A percentile compares a stretch with the other conserved stretches of the same genome.
Evolutionary conservation across 2,888 invertebrate species (phyloP).

Genomic region (Epinotia ramella): DNA sequence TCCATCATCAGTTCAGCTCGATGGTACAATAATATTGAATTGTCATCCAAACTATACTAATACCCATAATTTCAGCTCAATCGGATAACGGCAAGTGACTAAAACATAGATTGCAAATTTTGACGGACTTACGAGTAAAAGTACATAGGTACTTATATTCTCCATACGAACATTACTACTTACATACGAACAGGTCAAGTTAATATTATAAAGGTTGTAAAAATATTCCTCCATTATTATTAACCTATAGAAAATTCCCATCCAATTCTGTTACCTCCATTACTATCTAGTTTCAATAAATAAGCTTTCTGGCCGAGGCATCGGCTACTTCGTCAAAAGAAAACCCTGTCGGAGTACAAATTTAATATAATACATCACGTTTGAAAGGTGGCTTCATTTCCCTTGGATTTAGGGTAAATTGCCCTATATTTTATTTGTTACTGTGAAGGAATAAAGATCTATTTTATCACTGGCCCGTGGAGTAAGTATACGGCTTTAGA

Average conservation of each 20-base stretch:
- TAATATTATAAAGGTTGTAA: not conserved
- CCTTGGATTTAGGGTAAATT: slow-evolving; percentile 11
- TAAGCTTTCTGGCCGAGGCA: slow-evolving; percentile 14
- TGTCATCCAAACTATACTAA: too few species aligned
- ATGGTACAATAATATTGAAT: too few species aligned
- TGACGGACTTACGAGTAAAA: too few species aligned
- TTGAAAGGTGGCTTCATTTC: slow-evolving; percentile 1
- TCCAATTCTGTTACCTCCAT: slow-evolving; percentile 5
- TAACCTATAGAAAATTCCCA: not conserved
- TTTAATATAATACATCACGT: slow-evolving; percentile 12
- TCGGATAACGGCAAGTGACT: too few species aligned
- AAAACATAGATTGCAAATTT: too few species aligned
- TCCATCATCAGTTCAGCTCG: too few species aligned
- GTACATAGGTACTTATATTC: too few species aligned
- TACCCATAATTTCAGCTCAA: too few species aligned
- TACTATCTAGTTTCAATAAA: slow-evolving; percentile 10
- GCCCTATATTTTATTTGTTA: not conserved
- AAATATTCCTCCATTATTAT: not conserved
- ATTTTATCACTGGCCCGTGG: too few species aligned
- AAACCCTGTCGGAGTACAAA: not conserved
- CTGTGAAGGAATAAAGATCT: not conserved
- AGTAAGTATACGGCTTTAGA: too few species aligned
- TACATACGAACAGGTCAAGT: too few species aligned
- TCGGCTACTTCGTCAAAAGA: not conserved
- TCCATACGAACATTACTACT: too few species aligned